Percentiles rank a stretch among this genome's conserved stretches.
phyloP scores from a whole-genome alignment of 2,797 vertebrate genomes.

The Hippoglossus hippoglossus region DNA sequence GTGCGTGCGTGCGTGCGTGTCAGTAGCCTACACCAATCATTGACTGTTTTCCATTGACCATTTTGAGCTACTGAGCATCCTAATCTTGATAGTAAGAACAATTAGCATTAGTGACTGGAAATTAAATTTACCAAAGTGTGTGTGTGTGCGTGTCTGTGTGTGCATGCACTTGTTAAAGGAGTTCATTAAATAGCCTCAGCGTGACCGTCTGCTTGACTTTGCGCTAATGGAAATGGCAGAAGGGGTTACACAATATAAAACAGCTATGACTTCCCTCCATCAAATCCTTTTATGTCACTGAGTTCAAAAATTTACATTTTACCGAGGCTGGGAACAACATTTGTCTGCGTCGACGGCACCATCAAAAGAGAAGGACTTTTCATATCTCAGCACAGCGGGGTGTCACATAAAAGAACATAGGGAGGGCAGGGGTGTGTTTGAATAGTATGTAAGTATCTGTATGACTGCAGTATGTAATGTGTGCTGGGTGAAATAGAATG shows the following conservation, averaged over 20 bases:
- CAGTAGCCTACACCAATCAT: conserved; percentile 2
- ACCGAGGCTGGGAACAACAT: not conserved
- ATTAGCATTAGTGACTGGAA: conserved; percentile 28
- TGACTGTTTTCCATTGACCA: conserved; percentile 4
- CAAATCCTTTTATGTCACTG: conserved; percentile 31
- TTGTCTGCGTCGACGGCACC: conserved; percentile 25
- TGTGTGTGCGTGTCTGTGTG: not conserved
- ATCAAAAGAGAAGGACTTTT: conserved; percentile 20
- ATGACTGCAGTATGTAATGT: conserved; percentile 8
- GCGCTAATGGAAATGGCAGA: conserved; percentile 8
- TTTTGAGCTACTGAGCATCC: conserved; percentile 15
- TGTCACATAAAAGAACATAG: not conserved
- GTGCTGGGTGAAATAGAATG: conserved; percentile 9
- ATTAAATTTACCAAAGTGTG: conserved; percentile 13
- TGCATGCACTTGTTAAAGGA: not conserved
- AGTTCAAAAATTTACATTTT: conserved; percentile 17
- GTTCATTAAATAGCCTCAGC: conserved; percentile 13
- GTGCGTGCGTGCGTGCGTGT: conserved; percentile 6
- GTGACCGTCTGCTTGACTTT: conserved; percentile 11
- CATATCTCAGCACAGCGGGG: conserved; percentile 20
- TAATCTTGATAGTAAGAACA: conserved; percentile 10
- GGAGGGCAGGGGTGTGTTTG: not conserved
- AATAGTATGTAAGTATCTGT: not conserved
- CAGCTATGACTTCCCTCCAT: conserved; percentile 13
- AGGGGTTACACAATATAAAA: conserved; percentile 21